These are phyloP conservation scores for Phasianus colchicus DNA, from an alignment of 2,113 vertebrate genomes.

Conservation along the genomic window DNA sequence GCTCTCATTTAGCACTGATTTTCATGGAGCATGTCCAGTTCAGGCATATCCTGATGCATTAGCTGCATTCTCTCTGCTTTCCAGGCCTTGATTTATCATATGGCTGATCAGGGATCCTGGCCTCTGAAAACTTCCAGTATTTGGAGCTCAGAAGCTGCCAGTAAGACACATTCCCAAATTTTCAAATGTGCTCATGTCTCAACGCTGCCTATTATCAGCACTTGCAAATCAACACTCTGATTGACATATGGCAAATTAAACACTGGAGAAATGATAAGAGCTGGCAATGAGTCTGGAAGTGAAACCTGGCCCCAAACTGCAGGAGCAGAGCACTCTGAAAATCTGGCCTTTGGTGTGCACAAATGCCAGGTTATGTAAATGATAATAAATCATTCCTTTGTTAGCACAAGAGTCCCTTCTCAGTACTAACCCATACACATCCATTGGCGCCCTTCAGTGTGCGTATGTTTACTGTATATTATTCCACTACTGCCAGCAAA, in stretches of 20 bases:
- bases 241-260: conserved; percentile 72
- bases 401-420: conserved; percentile 34
- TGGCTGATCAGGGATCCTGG: conserved; percentile 8
- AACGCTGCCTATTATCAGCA: conserved; percentile 39
- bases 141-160: conserved; percentile 35
- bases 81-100: conserved; percentile 42
- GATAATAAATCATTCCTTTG: conserved; percentile 51
- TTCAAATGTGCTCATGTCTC: conserved; percentile 41
- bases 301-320: conserved; percentile 49
- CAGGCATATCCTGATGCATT: conserved; percentile 26
- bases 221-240: conserved; percentile 63
- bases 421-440: background rate
- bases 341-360: conserved; percentile 43
- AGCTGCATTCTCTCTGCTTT: conserved; percentile 21
- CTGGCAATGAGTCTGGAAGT: conserved; percentile 3
- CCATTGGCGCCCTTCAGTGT: background rate
- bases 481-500: conserved; percentile 9
- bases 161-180: conserved; percentile 47
- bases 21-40: background rate
- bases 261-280: background rate
- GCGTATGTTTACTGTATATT: background rate
- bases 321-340: conserved; percentile 34
- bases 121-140: background rate
- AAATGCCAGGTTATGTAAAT: conserved; percentile 61
- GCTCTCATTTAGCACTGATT: conserved; percentile 54